phyloP scores from a whole-genome alignment of 1,140 invertebrate genomes.

The Alviniconcha marisindica region DNA sequence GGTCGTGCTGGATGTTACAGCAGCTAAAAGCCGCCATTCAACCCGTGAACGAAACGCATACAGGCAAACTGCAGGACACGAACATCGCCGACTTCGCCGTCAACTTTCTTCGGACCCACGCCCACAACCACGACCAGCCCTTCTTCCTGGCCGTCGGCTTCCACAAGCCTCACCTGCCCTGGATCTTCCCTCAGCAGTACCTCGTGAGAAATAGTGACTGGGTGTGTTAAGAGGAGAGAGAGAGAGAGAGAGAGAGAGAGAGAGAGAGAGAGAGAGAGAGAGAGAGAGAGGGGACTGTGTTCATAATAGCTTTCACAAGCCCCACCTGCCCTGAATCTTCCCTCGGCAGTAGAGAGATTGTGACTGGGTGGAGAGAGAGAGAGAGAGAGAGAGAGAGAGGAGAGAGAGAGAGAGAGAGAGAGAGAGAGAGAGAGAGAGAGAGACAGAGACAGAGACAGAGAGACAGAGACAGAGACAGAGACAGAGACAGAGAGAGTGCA shows the following conservation, averaged over 20 bases:
- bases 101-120: neutral
- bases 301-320: too few species aligned
- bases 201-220: neutral
- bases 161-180: conserved; percentile 57
- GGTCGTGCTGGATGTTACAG: too few species aligned
- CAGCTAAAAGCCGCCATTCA: neutral
- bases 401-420: too few species aligned
- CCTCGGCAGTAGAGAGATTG: conserved; percentile 26
- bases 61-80: conserved; percentile 15
- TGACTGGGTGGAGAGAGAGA: too few species aligned
- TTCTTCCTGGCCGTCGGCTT: conserved; percentile 59
- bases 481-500: too few species aligned
- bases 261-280: too few species aligned
- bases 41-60: conserved; percentile 12
- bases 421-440: neutral
- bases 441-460: neutral
- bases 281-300: too few species aligned
- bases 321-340: conserved; percentile 56
- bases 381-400: too few species aligned
- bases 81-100: conserved; percentile 20
- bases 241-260: too few species aligned
- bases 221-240: too few species aligned
- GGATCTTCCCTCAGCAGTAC: conserved; percentile 46
- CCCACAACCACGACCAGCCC: conserved; percentile 32
- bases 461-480: neutral